These are phyloP conservation scores for Hippocampus abdominalis DNA, from an alignment of 2,113 vertebrate species.

Conservation along the genomic window DNA sequence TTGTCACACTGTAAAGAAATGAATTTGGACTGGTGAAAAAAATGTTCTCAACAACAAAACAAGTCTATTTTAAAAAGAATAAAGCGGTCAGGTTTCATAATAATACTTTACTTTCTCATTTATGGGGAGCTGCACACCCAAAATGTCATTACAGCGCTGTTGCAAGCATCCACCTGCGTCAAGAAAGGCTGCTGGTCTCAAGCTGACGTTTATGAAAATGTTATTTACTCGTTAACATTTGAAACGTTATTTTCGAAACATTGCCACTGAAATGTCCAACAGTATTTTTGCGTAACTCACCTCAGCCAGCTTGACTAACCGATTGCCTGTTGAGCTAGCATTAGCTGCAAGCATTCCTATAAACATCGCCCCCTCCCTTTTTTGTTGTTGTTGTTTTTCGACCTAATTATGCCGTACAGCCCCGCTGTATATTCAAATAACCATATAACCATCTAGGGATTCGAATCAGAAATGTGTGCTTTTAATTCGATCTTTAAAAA, in stretches of 20 bases:
- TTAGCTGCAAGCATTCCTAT: constrained; percentile 12
- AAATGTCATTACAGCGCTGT: no score
- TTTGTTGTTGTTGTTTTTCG: no score
- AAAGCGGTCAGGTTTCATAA: no score
- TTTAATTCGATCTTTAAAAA: neutral
- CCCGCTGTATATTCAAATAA: neutral
- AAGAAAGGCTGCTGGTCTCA: neutral
- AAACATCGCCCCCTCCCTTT: neutral
- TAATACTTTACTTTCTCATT: no score
- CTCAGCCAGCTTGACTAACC: neutral
- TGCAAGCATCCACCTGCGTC: neutral
- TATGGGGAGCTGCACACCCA: no score
- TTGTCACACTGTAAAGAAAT: neutral
- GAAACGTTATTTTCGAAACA: neutral
- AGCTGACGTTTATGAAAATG: neutral
- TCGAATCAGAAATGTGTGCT: no score
- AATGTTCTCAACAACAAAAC: no score
- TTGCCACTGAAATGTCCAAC: no score
- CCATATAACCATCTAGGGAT: neutral
- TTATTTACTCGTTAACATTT: neutral
- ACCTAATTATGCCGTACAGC: neutral
- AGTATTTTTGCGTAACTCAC: neutral
- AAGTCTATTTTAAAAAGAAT: no score
- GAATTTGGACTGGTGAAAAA: no score
- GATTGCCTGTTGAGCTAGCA: constrained; percentile 10